Evolutionary conservation across 2,888 invertebrate species (phyloP).

Genomic region (Digitonthophagus gazella): DNA sequence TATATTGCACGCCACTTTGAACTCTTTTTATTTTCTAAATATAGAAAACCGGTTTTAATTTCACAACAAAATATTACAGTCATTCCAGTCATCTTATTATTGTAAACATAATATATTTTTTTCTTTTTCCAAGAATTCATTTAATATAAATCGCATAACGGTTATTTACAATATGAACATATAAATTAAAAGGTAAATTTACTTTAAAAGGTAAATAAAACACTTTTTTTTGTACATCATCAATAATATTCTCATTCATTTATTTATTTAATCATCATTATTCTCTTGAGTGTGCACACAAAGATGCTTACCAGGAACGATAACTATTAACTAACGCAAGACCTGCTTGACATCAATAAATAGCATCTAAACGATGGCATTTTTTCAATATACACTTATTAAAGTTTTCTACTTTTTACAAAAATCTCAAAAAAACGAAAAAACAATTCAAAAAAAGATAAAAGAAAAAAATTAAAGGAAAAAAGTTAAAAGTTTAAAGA

Average conservation of each 20-base stretch:
- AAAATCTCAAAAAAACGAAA: not conserved
- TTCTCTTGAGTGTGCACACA: constrained; percentile 39
- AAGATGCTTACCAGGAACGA: constrained; percentile 43
- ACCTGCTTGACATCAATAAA: constrained; percentile 51
- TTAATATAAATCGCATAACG: too few species aligned
- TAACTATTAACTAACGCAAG: constrained; percentile 49
- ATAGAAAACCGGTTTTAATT: too few species aligned
- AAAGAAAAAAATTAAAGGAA: not conserved
- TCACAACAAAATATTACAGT: too few species aligned
- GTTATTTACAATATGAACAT: too few species aligned
- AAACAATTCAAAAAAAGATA: not conserved
- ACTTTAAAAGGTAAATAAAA: not conserved
- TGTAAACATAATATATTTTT: too few species aligned
- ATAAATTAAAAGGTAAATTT: too few species aligned
- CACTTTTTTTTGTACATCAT: not conserved
- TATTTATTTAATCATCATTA: constrained; percentile 4
- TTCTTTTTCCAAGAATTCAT: too few species aligned
- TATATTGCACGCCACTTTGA: too few species aligned
- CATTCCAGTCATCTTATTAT: too few species aligned
- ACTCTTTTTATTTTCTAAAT: too few species aligned
- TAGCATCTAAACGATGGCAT: constrained; percentile 44
- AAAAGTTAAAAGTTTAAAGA: constrained; percentile 5
- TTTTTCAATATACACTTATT: constrained; percentile 27
- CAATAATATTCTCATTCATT: not conserved
- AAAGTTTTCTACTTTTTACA: not conserved